Conservation (phyloP, 2,888 invertebrate species). For the Sphaerophoria taeniata region DNA sequence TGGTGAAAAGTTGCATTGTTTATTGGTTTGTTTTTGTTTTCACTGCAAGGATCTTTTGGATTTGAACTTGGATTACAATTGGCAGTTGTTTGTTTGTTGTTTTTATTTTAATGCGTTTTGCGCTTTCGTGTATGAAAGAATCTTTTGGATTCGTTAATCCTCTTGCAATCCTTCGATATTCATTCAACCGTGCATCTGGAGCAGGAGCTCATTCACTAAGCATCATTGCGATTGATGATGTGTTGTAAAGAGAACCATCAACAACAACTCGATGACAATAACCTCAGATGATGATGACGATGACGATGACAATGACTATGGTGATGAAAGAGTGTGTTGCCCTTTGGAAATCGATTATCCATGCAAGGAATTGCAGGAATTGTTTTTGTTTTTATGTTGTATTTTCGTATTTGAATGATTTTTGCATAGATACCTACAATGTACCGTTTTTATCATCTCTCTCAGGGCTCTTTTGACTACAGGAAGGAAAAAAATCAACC, state of each 20-base stretch:
- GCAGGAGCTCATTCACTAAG: conserved; percentile 58
- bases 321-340: conserved; percentile 80
- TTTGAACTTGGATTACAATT: conserved; percentile 73
- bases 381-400: conserved; percentile 36
- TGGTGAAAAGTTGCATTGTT: conserved; percentile 67
- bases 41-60: conserved; percentile 70
- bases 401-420: conserved; percentile 17
- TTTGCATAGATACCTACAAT: too few species aligned
- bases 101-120: background rate
- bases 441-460: conserved; percentile 22
- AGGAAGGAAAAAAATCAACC: conserved; percentile 53
- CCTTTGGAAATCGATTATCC: conserved; percentile 82
- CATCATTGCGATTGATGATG: conserved; percentile 62
- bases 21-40: conserved; percentile 59
- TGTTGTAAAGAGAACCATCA: conserved; percentile 61
- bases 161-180: conserved; percentile 74
- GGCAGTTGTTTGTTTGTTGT: conserved; percentile 21
- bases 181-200: conserved; percentile 63
- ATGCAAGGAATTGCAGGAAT: conserved; percentile 82
- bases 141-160: conserved; percentile 63
- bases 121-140: conserved; percentile 57
- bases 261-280: conserved; percentile 60
- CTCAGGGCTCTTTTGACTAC: background rate
- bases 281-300: conserved; percentile 18
- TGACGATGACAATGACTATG: conserved; percentile 47